Evolutionary conservation across 2,113 vertebrate genomes (phyloP).

Genomic region (Brachypodius melanocephalos): DNA sequence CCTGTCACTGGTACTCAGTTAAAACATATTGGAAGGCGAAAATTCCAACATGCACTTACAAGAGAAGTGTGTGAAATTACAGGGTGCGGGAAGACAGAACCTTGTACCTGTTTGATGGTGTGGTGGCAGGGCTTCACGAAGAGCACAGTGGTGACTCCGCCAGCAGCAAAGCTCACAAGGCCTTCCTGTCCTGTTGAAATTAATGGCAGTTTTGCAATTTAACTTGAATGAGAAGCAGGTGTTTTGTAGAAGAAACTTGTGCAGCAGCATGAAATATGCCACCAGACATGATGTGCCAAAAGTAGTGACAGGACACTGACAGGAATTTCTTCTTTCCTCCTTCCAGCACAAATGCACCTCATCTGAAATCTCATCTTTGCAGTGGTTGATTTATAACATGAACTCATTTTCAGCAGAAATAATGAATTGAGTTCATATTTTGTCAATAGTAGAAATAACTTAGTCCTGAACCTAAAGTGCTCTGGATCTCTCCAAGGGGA

Average conservation of each 20-base stretch:
- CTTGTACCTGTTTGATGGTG: not conserved
- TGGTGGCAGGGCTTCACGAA: not conserved
- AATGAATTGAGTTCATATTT: not conserved
- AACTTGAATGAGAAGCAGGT: not conserved
- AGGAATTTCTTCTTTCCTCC: not conserved
- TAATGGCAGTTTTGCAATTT: not conserved
- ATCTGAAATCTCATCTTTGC: not conserved
- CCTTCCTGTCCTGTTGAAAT: not conserved
- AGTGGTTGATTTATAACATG: not conserved
- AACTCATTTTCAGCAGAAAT: not conserved
- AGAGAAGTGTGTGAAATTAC: not conserved
- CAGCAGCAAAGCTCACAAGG: not conserved
- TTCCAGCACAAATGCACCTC: not conserved
- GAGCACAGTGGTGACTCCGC: not conserved
- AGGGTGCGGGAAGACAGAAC: not conserved
- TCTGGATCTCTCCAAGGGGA: not conserved
- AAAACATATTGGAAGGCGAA: not conserved
- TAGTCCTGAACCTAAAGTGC: not conserved
- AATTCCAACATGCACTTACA: not conserved
- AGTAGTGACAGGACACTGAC: not conserved
- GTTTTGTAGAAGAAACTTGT: not conserved
- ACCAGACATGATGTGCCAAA: not conserved
- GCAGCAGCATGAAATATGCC: not conserved
- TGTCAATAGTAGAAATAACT: not conserved
- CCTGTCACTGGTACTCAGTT: not conserved